phyloP scores from a whole-genome alignment of 1,140 invertebrate species.

The Akabosia matsudoensis region DNA sequence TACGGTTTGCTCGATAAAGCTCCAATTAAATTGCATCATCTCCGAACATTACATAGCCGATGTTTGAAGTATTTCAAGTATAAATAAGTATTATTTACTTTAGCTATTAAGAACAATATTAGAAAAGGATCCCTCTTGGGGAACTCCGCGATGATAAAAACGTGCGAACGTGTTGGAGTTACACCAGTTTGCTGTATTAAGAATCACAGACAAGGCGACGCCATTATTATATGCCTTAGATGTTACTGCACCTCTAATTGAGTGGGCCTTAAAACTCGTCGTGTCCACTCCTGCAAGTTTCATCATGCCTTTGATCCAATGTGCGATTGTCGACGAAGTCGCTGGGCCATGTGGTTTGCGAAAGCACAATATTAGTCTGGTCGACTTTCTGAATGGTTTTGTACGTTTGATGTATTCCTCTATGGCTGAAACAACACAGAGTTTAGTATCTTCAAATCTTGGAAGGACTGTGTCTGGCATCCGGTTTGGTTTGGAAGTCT shows the following conservation, averaged over 20 bases:
- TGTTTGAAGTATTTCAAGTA: too few relatives aligned
- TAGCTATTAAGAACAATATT: too few relatives aligned
- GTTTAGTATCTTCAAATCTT: not conserved
- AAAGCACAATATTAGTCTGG: not conserved
- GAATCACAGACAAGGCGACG: not conserved
- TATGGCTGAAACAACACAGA: not conserved
- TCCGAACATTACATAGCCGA: too few relatives aligned
- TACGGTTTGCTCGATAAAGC: too few relatives aligned
- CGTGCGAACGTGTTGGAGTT: not conserved
- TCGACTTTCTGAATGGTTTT: not conserved
- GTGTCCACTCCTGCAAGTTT: not conserved
- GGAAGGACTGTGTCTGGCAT: not conserved
- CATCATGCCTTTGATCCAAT: not conserved
- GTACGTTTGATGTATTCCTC: not conserved
- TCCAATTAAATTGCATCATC: too few relatives aligned
- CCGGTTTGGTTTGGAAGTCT: not conserved
- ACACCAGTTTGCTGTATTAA: not conserved
- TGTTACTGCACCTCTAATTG: not conserved
- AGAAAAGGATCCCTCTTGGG: too few relatives aligned
- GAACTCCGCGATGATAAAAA: not conserved
- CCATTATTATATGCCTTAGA: not conserved
- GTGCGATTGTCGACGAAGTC: not conserved
- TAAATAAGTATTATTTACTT: too few relatives aligned
- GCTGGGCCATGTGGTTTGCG: not conserved
- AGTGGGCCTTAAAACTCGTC: slow-evolving; percentile 1